Conservation (phyloP, 2,888 invertebrate genomes). For the Nebria salina region DNA sequence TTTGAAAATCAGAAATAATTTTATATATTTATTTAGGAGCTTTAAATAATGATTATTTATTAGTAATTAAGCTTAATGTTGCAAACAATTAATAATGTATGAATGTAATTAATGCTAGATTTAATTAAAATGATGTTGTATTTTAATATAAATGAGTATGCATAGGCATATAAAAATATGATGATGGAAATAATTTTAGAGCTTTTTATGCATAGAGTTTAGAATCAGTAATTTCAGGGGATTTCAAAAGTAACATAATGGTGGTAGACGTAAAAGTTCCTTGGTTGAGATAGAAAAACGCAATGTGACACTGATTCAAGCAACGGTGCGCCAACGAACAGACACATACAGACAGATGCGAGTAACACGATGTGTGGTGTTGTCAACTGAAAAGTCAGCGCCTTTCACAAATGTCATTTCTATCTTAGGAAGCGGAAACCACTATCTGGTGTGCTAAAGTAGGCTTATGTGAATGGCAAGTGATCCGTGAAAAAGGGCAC, state of each 20-base stretch:
- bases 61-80: background rate
- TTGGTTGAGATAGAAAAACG: too few relatives aligned
- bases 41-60: background rate
- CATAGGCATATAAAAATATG: too few relatives aligned
- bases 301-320: slow-evolving; percentile 5
- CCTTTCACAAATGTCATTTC: slow-evolving; percentile 39
- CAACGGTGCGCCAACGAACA: background rate
- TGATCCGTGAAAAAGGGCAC: slow-evolving; percentile 36
- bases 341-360: background rate
- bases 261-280: too few relatives aligned
- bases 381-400: too few relatives aligned
- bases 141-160: background rate
- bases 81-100: background rate
- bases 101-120: too few relatives aligned
- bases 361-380: background rate
- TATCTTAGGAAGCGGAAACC: slow-evolving; percentile 31
- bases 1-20: background rate
- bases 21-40: background rate
- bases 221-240: too few relatives aligned
- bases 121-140: background rate
- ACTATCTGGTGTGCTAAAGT: slow-evolving; percentile 36
- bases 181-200: too few relatives aligned
- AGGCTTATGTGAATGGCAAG: slow-evolving; percentile 36
- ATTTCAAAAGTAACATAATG: too few relatives aligned
- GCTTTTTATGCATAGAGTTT: too few relatives aligned